These are phyloP conservation scores for mouse (Mus musculus) DNA, from an alignment of 2,113 vertebrate species.

Conservation along the genomic window GRCm39 chr14:109532001-109532500, in stretches of 20 bases:
- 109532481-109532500: background rate
- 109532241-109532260: background rate
- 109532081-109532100: background rate
- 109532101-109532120: background rate
- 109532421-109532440: background rate
- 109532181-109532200: background rate
- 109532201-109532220: background rate
- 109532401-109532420: background rate
- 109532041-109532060: background rate
- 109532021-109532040: background rate
- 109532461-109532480: background rate
- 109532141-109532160: background rate
- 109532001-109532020: background rate
- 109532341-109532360: background rate
- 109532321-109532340: background rate
- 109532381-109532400: background rate
- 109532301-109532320: background rate
- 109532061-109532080: background rate
- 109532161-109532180: background rate
- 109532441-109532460: background rate
- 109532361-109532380: background rate
- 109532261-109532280: background rate
- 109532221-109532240: background rate
- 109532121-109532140: background rate
- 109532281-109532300: background rate